Evolutionary conservation across 2,888 invertebrate species (phyloP).

Genomic region (Ophion costatus): DNA sequence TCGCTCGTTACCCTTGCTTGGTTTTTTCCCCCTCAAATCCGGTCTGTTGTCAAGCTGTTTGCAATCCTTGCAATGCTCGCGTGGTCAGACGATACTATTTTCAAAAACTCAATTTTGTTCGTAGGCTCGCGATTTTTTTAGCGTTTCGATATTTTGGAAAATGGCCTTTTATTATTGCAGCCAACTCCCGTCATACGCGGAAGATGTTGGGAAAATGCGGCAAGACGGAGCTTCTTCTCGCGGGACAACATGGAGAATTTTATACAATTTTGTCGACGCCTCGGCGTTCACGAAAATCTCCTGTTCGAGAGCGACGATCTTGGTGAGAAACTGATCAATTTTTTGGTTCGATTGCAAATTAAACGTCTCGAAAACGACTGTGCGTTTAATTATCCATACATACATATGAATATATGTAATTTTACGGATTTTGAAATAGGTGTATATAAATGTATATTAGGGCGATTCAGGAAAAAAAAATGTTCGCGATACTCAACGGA

Average conservation of each 20-base stretch:
- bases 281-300: conserved; percentile 94
- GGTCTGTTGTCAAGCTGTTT: background rate
- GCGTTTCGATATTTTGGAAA: background rate
- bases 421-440: too few species aligned
- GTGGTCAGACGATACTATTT: too few species aligned
- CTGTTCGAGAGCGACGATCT: conserved; percentile 96
- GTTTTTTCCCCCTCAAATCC: background rate
- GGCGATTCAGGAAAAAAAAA: too few species aligned
- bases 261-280: conserved; percentile 92
- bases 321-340: conserved; percentile 85
- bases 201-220: conserved; percentile 93
- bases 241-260: conserved; percentile 96
- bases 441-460: too few species aligned
- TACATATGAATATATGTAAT: too few species aligned
- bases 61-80: too few species aligned
- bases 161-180: conserved; percentile 83
- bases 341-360: background rate
- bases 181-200: conserved; percentile 89
- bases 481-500: too few species aligned
- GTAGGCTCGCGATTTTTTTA: background rate
- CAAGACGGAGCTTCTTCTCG: conserved; percentile 94
- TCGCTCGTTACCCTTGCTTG: background rate
- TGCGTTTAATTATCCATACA: too few species aligned
- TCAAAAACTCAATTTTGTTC: background rate
- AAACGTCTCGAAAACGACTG: background rate